phyloP scores from a whole-genome alignment of 2,888 invertebrate species.

The Synergus gifuensis region DNA sequence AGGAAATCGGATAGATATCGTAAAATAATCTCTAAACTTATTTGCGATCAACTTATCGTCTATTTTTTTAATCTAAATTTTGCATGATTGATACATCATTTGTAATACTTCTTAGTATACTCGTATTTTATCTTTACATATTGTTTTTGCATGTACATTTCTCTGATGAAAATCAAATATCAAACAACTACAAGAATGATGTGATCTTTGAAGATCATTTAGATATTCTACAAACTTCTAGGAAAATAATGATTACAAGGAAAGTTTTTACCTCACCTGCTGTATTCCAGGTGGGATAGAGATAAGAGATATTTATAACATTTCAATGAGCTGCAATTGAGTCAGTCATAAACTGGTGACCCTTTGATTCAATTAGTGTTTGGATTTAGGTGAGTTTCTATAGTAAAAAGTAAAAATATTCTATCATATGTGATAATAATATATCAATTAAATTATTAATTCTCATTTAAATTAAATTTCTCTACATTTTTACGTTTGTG shows the following conservation, averaged over 20 bases:
- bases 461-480: too few relatives aligned
- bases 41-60: too few relatives aligned
- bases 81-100: too few relatives aligned
- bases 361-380: not conserved
- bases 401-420: not conserved
- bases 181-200: not conserved
- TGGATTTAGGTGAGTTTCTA: not conserved
- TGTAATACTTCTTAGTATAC: not conserved
- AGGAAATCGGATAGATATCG: too few relatives aligned
- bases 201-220: not conserved
- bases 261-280: not conserved
- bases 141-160: not conserved
- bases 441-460: too few relatives aligned
- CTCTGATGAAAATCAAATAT: not conserved
- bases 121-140: not conserved
- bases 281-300: not conserved
- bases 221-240: not conserved
- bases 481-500: too few relatives aligned
- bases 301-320: not conserved
- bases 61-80: too few relatives aligned
- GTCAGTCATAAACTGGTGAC: not conserved
- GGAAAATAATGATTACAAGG: not conserved
- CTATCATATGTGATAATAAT: too few relatives aligned
- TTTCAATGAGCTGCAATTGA: not conserved
- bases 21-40: too few relatives aligned